phyloP scores from a whole-genome alignment of 2,888 invertebrate genomes.

The Drosophila acutilabella region DNA sequence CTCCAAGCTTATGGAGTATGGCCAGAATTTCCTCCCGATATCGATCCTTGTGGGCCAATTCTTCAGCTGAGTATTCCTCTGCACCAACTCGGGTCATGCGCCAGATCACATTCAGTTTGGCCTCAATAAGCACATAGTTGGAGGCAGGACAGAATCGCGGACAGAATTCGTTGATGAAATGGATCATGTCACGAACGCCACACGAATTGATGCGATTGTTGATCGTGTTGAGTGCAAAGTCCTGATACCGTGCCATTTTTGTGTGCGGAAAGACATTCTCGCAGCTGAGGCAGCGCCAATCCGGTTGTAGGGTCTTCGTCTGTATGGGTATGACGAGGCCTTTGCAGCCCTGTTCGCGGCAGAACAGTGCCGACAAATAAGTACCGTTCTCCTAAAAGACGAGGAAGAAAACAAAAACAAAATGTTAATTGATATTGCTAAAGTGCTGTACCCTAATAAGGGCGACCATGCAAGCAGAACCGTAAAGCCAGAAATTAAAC shows the following conservation, averaged over 20 bases:
- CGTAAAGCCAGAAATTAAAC: not conserved
- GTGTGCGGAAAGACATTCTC: conserved; percentile 80
- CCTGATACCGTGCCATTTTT: conserved; percentile 83
- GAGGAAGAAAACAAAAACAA: not conserved
- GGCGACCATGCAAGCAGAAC: conserved; percentile 4
- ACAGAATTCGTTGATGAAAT: conserved; percentile 83
- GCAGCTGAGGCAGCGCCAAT: conserved; percentile 90
- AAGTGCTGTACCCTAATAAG: not conserved
- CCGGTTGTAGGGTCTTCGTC: conserved; percentile 87
- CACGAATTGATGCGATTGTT: conserved; percentile 83
- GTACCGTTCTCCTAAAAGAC: conserved; percentile 83
- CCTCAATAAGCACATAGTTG: conserved; percentile 84
- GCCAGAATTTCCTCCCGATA: conserved; percentile 84
- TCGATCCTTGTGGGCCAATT: conserved; percentile 80
- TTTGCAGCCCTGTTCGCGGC: conserved; percentile 85
- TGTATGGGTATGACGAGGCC: conserved; percentile 86
- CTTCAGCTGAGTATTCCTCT: conserved; percentile 79
- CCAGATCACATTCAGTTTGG: conserved; percentile 85
- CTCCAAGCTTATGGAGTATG: conserved; percentile 82
- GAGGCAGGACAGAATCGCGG: conserved; percentile 83
- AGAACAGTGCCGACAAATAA: conserved; percentile 83
- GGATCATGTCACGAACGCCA: conserved; percentile 82
- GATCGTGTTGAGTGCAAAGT: conserved; percentile 83
- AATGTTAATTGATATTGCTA: not conserved
- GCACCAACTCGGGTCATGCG: conserved; percentile 79